Conservation (phyloP, 2,113 vertebrate genomes). For the Larimichthys polyactis region DNA sequence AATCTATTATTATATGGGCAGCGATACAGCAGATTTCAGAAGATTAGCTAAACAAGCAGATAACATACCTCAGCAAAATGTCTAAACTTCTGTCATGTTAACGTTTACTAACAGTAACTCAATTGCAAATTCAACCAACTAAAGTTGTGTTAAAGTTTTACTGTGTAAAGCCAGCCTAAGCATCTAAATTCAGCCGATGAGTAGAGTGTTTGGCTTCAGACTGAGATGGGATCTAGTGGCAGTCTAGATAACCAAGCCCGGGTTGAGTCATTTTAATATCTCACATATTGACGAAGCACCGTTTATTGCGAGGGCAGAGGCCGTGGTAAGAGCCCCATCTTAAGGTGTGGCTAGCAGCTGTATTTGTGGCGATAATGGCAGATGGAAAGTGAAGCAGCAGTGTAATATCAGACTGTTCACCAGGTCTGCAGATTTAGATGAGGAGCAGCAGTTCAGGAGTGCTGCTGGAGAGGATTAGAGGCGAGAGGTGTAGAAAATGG, state of each 20-base stretch:
- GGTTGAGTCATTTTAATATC: conserved; percentile 63
- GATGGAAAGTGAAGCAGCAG: conserved; percentile 56
- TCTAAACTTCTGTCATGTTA: no score
- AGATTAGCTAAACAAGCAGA: no score
- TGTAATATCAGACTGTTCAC: conserved; percentile 73
- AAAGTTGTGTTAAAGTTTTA: no score
- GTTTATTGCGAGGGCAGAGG: conserved; percentile 56
- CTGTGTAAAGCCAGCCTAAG: neutral
- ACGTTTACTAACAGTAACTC: no score
- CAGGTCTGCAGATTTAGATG: conserved; percentile 78
- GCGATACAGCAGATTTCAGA: no score
- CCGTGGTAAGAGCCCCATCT: conserved; percentile 29
- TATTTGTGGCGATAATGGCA: conserved; percentile 65
- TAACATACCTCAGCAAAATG: no score
- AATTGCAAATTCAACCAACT: no score
- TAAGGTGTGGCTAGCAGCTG: conserved; percentile 60
- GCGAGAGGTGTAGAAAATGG: conserved; percentile 78
- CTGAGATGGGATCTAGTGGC: conserved; percentile 50
- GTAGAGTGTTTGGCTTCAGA: conserved; percentile 47
- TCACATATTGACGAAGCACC: conserved; percentile 32
- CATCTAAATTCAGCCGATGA: conserved; percentile 47
- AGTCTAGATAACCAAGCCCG: conserved; percentile 45
- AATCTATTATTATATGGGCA: no score
- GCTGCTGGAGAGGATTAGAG: conserved; percentile 83
- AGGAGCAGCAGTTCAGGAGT: conserved; percentile 77